These are phyloP conservation scores for Procambarus clarkii DNA, from an alignment of 1,140 invertebrate genomes.

Conservation along the genomic window DNA sequence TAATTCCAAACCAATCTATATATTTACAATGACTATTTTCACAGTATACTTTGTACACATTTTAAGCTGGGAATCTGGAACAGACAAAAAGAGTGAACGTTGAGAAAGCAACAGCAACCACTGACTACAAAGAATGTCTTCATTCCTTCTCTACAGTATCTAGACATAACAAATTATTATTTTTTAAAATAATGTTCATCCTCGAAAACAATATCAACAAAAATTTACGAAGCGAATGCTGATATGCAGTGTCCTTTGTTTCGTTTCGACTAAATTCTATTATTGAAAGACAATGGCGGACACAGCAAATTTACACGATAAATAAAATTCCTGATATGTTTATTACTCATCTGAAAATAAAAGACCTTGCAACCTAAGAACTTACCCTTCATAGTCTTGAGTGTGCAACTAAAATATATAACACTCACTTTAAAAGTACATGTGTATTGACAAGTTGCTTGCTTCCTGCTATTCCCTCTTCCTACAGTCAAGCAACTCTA, in stretches of 20 bases:
- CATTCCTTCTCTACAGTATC: conserved; percentile 13
- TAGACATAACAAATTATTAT: not conserved
- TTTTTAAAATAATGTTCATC: not conserved
- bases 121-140: conserved; percentile 4
- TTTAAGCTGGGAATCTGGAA: conserved; percentile 17
- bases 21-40: conserved; percentile 62
- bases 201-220: not conserved
- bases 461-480: too few species aligned
- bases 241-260: not conserved
- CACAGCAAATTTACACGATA: not conserved
- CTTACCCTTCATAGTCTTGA: too few species aligned
- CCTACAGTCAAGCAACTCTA: too few species aligned
- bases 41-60: conserved; percentile 58
- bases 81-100: conserved; percentile 5
- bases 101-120: conserved; percentile 19
- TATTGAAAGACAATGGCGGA: not conserved
- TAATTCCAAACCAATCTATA: conserved; percentile 55
- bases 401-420: too few species aligned
- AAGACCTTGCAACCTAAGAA: not conserved
- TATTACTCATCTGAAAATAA: not conserved
- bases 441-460: too few species aligned
- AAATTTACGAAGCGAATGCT: conserved; percentile 1
- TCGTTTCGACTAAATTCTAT: not conserved
- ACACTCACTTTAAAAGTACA: too few species aligned
- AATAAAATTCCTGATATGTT: not conserved